Base-by-base conservation (phyloP, 1,140 invertebrate species). In the Cotesia glomerata region DNA sequence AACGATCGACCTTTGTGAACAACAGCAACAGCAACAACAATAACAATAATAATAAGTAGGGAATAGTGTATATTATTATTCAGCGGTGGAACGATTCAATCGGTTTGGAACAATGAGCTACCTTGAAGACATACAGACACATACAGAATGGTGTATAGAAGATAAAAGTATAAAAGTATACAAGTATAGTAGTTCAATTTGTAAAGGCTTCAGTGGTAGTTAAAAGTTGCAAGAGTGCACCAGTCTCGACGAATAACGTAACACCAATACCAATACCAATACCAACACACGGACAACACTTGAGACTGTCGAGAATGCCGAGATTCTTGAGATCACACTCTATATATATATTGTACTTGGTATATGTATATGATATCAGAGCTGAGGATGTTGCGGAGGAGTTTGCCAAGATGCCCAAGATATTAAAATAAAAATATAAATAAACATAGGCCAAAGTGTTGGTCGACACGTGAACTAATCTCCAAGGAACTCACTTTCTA, bases 401-500 rank as follows among this genome's bases (percentile, higher is more conserved):
- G 78, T 73, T 9, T 45, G 11, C 11, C 39, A 45, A 45, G 39
- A 45, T 7, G 11, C 11, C 7, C 78, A 75, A 81, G 77, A 18
- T 16, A 14, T 2, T 9, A 9, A 45, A 45, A 45, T 45, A 45
- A 45, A 39, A 39, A 13, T 69, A 16, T 64, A 52, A 59, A 45
- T 62, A 79, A 77, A 75, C 76, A 77, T 75, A 64, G 69, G 72
- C 75, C 70, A 74, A 73, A 74, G 77, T 79, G 77, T 80, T 78
- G 76, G 77, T 75, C 74, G 77, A 77, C 81, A 82, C 79, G 78
- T 81, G 78, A 81, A 80, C 78, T 79, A 80, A 82, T 80, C 81
- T 81, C 75, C n/a, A 75, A 75, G 72, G 69, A 64, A 77, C 77
- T 79, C 63, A 81, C 82, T 84, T 84, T 26, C 26, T 26, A 26